Conservation (phyloP, 2,113 vertebrate genomes). For the Proteles cristata region DNA sequence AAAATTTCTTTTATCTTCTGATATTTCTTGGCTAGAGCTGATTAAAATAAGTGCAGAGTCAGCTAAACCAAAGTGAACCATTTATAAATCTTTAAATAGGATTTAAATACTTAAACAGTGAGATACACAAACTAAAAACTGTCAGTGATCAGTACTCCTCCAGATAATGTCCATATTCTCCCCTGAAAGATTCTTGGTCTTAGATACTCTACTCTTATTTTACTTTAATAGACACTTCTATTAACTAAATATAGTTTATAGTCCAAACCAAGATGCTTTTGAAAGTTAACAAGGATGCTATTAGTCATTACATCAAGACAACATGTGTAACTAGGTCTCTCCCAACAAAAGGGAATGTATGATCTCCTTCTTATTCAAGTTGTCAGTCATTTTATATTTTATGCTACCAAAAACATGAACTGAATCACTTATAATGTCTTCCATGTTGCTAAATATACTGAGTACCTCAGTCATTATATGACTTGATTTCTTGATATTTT, state of each 20-base stretch:
- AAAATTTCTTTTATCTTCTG: neutral
- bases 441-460: neutral
- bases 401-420: neutral
- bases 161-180: neutral
- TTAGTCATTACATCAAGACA: neutral
- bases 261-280: neutral
- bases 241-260: neutral
- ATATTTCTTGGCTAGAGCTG: neutral
- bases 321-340: too few relatives aligned
- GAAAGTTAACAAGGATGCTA: neutral
- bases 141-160: neutral
- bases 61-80: constrained; percentile 1
- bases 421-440: neutral
- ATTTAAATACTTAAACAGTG: constrained; percentile 52
- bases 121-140: constrained; percentile 31
- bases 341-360: neutral
- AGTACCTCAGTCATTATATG: neutral
- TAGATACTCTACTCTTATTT: neutral
- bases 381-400: neutral
- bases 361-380: neutral
- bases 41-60: constrained; percentile 29
- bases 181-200: neutral
- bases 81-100: constrained; percentile 3
- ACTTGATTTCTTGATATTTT: neutral
- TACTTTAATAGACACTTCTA: neutral